phyloP scores from a whole-genome alignment of 2,888 invertebrate species.

The Oscheius sp. region DNA sequence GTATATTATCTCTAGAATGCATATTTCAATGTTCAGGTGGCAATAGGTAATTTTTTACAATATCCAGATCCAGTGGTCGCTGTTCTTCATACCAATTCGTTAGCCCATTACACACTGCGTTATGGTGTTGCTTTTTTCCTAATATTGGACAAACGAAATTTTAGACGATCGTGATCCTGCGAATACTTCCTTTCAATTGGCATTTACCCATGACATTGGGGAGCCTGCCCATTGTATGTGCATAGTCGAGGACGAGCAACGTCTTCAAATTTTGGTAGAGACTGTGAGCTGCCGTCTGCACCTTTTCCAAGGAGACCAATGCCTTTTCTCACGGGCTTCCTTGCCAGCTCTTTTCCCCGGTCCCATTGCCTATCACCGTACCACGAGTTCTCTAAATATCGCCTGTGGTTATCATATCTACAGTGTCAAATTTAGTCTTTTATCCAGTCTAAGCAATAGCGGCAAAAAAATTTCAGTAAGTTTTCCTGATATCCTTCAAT shows the following conservation, averaged over 20 bases:
- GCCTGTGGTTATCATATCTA: slow-evolving; percentile 45
- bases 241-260: slow-evolving; percentile 27
- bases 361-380: slow-evolving; percentile 44
- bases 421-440: slow-evolving; percentile 48
- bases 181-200: slow-evolving; percentile 38
- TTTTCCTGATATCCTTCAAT: background rate
- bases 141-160: background rate
- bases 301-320: slow-evolving; percentile 50
- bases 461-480: slow-evolving; percentile 49
- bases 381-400: slow-evolving; percentile 40
- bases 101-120: slow-evolving; percentile 9
- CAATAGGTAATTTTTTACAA: slow-evolving; percentile 9
- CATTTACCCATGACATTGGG: slow-evolving; percentile 45
- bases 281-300: slow-evolving; percentile 51
- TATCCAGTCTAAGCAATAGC: slow-evolving; percentile 39
- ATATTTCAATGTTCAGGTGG: background rate
- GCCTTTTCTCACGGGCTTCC: slow-evolving; percentile 44
- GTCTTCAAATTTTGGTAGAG: slow-evolving; percentile 48
- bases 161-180: slow-evolving; percentile 32
- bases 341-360: slow-evolving; percentile 53
- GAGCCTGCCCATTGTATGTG: slow-evolving; percentile 55
- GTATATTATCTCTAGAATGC: background rate
- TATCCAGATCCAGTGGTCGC: slow-evolving; percentile 16
- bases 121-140: background rate
- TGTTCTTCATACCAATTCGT: slow-evolving; percentile 20